Percentiles rank a stretch among this genome's conserved stretches.
These are phyloP conservation scores for Bugulina stolonifera DNA, from an alignment of 2,888 invertebrate species.

Conservation along the genomic window DNA sequence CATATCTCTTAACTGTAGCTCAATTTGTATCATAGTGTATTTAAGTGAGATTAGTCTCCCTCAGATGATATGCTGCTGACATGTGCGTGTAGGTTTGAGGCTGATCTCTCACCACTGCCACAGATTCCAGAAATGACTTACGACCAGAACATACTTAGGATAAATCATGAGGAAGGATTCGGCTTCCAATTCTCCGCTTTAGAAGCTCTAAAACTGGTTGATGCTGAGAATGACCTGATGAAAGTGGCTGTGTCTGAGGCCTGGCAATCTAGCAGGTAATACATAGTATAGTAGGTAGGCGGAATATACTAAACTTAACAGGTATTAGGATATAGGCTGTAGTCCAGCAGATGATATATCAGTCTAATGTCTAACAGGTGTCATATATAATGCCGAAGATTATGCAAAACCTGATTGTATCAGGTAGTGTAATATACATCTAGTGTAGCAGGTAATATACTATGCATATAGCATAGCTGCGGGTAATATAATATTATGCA, in stretches of 20 bases:
- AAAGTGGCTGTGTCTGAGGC: constrained; percentile 83
- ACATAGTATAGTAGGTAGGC: not conserved
- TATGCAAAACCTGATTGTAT: too few species aligned
- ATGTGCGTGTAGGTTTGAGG: constrained; percentile 42
- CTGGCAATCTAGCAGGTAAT: constrained; percentile 61
- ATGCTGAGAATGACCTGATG: constrained; percentile 57
- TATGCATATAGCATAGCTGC: too few species aligned
- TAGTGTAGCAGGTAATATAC: too few species aligned
- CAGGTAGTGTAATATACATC: too few species aligned
- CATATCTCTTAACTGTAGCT: too few species aligned
- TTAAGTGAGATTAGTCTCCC: too few species aligned
- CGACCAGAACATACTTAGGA: constrained; percentile 73
- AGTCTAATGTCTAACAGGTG: not conserved
- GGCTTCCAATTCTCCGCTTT: constrained; percentile 77
- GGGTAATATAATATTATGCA: too few species aligned
- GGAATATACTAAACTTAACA: not conserved
- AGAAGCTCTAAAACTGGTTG: constrained; percentile 78
- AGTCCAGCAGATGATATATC: not conserved
- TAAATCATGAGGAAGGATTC: constrained; percentile 60
- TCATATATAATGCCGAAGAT: too few species aligned
- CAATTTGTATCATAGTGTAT: too few species aligned
- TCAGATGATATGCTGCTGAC: too few species aligned
- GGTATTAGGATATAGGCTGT: not conserved
- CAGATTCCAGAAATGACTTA: constrained; percentile 98
- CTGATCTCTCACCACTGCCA: constrained; percentile 60